Evolutionary conservation across 2,113 vertebrate species (phyloP).

Genomic region (Solea senegalensis): DNA sequence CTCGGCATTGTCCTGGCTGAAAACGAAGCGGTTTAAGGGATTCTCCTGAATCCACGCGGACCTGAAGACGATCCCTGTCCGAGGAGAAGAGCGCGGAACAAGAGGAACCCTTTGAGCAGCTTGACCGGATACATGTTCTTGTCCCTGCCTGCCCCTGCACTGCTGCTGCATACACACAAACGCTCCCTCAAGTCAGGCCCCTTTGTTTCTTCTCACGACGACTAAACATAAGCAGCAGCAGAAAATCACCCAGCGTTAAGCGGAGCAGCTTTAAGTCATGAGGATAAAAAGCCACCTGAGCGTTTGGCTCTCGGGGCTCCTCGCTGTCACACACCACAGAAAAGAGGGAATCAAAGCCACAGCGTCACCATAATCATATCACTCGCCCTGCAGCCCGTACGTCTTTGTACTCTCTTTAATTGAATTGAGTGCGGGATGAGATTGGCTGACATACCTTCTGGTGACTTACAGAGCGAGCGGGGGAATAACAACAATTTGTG

Average conservation of each 20-base stretch:
- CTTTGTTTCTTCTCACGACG: no score
- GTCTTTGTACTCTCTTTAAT: slow-evolving; percentile 79
- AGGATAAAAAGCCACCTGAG: slow-evolving; percentile 4
- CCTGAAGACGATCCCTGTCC: slow-evolving; percentile 28
- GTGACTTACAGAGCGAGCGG: slow-evolving; percentile 38
- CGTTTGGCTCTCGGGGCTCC: no score
- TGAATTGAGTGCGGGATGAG: slow-evolving; percentile 72
- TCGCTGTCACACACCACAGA: no score
- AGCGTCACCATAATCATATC: slow-evolving; percentile 74
- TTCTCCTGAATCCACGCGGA: slow-evolving; percentile 28
- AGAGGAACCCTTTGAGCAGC: no score
- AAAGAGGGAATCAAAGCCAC: slow-evolving; percentile 64
- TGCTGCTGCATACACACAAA: no score
- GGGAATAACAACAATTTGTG: slow-evolving; percentile 36
- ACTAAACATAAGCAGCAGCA: no score
- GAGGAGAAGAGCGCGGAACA: no score
- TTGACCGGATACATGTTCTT: no score
- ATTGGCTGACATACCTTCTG: slow-evolving; percentile 71
- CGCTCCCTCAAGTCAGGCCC: no score
- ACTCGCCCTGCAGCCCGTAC: slow-evolving; percentile 64
- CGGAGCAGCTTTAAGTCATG: no score
- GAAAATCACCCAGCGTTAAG: no score
- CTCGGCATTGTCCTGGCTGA: slow-evolving; percentile 52
- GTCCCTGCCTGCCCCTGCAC: no score
- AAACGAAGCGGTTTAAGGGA: slow-evolving; percentile 55